Conservation (phyloP, 2,797 vertebrate genomes). For the Schizopygopsis malacanthus region DNA sequence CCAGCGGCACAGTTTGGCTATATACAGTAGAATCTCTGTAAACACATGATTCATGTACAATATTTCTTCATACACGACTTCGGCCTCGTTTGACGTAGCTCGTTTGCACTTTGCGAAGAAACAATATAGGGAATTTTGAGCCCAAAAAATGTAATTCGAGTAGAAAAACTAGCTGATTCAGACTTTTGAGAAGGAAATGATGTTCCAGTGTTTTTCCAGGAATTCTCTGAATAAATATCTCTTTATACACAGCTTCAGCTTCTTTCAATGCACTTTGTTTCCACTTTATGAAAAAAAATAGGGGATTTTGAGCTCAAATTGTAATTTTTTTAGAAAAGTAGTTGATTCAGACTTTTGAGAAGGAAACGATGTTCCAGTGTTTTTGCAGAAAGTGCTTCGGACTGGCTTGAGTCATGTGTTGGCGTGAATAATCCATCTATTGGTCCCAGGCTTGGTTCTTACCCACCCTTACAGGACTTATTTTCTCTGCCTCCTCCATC, state of each 20-base stretch:
- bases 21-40: background rate
- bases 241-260: background rate
- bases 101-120: background rate
- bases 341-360: background rate
- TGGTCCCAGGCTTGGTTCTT: conserved; percentile 78
- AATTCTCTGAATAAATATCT: background rate
- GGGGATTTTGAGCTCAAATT: conserved; percentile 1
- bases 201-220: too few species aligned
- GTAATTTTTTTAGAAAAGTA: background rate
- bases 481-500: conserved; percentile 61
- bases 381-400: background rate
- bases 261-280: background rate
- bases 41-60: background rate
- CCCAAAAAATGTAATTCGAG: background rate
- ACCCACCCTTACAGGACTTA: conserved; percentile 63
- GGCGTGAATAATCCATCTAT: conserved; percentile 45
- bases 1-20: background rate
- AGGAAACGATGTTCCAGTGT: background rate
- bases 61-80: background rate
- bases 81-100: too few species aligned
- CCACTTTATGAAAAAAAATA: background rate
- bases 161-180: background rate
- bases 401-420: background rate
- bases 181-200: too few species aligned
- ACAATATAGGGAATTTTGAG: background rate